phyloP scores from a whole-genome alignment of 2,113 vertebrate genomes.

The Podilymbus podiceps region DNA sequence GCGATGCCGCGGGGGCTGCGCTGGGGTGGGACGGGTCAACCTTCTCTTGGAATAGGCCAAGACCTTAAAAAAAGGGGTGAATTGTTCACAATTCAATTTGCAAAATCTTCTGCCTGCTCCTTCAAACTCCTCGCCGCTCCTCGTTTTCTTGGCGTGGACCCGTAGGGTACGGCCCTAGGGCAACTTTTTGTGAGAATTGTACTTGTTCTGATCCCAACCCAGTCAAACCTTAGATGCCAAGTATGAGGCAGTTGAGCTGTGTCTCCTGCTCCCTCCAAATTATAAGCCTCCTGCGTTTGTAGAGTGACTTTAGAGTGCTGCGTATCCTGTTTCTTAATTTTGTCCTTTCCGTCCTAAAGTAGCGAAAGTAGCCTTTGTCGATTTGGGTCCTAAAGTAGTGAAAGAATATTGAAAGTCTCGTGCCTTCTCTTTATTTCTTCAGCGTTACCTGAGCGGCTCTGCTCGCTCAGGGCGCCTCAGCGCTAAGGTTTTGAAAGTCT shows the following conservation, averaged over 20 bases:
- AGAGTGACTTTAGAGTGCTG: background rate
- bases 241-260: background rate
- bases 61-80: background rate
- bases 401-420: background rate
- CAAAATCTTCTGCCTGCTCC: background rate
- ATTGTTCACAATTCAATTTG: background rate
- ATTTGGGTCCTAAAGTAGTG: too few species aligned
- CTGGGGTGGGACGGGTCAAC: background rate
- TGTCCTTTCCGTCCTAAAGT: background rate
- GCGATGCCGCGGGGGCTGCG: rapidly evolving
- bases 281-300: background rate
- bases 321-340: background rate
- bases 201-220: background rate
- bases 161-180: background rate
- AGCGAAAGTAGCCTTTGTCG: too few species aligned
- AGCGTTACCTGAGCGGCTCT: background rate
- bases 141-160: rapidly evolving
- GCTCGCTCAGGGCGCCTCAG: background rate
- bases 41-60: background rate
- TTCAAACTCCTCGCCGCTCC: rapidly evolving
- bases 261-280: background rate
- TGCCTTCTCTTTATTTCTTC: background rate
- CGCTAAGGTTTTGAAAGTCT: background rate
- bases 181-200: background rate
- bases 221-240: background rate